Base-by-base conservation (phyloP, 2,113 vertebrate species). In the Tinamus guttatus region DNA sequence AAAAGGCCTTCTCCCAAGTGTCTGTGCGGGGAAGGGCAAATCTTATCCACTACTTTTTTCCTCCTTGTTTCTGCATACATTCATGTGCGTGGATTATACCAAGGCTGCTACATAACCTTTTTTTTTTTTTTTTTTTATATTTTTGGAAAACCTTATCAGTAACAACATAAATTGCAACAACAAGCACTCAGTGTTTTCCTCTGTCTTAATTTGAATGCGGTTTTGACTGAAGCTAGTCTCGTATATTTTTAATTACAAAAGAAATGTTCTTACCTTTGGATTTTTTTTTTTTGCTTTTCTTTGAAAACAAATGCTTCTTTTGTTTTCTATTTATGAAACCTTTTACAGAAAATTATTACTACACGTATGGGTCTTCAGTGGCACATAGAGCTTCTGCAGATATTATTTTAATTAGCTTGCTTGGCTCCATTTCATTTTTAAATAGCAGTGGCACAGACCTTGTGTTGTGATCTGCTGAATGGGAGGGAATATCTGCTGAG, bases 351-450 rank as follows among this genome's bases (percentile, higher is more conserved):
- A 96, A 93, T 92, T 2, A 87, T 63, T 93, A 62, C 83, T 89
- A 62, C 38, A 64, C 27, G 32, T 84, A 88, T 68, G 88, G 70
- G 76, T 78, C 95, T 90, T 90, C 2, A 2, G 81, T 85, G 69
- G 81, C 76, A 77, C 77, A 85, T 18, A 85, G 75, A 95, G 73
- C 75, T 96, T 89, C 89, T 76, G 60, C 47, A 95, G 89, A 60
- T 95, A 93, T 63, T 89, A 90, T 95, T 97, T 92, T 95, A 96
- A 97, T 97, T 96, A 95, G 81, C 74, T 51, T 94, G 70, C 89
- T 87, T 91, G 81, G 91, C 94, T 70, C 81, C 83, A 94, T 67
- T 91, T 63, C 69, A 81, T 71, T 92, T 80, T 87, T 68, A 91
- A 96, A 73, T 49, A 60, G 59, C 74, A 93, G 75, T 94, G 92